Evolutionary conservation across 2,113 vertebrate species (phyloP), one percentile per base, ranked within the genome.

Genomic region (Procavia capensis): DNA sequence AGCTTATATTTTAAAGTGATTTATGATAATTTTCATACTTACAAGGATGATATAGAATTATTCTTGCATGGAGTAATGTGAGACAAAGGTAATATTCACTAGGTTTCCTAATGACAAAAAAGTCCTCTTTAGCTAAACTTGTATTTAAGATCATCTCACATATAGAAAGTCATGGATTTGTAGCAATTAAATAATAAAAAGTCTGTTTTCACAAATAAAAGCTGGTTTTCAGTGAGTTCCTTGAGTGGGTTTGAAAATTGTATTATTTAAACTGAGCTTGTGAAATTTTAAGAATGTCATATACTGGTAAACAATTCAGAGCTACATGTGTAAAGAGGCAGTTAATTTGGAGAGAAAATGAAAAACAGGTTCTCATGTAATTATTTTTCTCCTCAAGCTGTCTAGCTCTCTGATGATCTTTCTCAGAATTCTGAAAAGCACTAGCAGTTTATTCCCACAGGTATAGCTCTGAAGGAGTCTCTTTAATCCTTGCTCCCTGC

Each of bases 311-410:
- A 93, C 64, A 92, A 85, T 88, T 83, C 70, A 95, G 75, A 86
- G 61, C 31, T 45, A 66, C 87, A 90, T 90, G 76, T 96, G 90
- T 95, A 94, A 94, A 82, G 34, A 90, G 45, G 50, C 76, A 81
- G 96, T 92, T 96, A 93, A 88, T 89, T 66, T 84, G 34, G 64
- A 61, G 29, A 82, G 25, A 85, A 87, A 96, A 96, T 96, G 74
- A 91, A 87, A 94, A 90, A 29, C 87, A 93, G 87, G 2, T 93
- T 91, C 31, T 86, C 36, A 54, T 43, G 70, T 43, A 88, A 78
- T 76, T 86, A 72, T 87, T 91, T 76, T 93, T 81, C 63, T 91
- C 59, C 85, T 36, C n/a, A 61, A 85, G 85, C 59, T 78, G 14
- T 78, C 27, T 86, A 75, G 89, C 64, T 82, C 13, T 29, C 20